Base-by-base conservation (phyloP, 2,113 vertebrate genomes). In the Tringa solitaria region DNA sequence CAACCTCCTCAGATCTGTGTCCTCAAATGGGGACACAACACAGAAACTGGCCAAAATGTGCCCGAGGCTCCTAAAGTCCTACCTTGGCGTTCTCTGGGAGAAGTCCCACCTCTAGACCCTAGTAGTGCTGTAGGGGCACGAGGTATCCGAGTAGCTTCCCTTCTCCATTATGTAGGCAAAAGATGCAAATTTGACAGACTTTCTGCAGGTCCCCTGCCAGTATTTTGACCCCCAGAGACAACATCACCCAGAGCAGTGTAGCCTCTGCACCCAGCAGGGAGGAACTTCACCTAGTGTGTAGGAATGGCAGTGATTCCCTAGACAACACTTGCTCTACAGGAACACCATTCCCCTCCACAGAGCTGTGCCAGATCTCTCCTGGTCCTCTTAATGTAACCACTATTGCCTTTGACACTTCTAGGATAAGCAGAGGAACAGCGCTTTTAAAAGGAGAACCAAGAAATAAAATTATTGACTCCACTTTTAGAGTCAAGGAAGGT, bases 401-500 rank as follows among this genome's bases (percentile, higher is more conserved):
- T 20, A 23, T 9, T 37, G 45, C 59, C 45, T 90, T 73, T 83
- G 48, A 56, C 37, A 46, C 3, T 1, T 18, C 12, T 9, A n/a
- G 8, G 50, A 51, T 22, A 84, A 93, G 80, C 51, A 78, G 84
- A 89, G 68, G 63, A 94, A 76, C 56, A 84, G 12, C 1, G 5
- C 4, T 77, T 54, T 82, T 39, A 87, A 96, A 97, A 95, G 3
- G 3, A 84, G 95, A 95, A 96, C 48, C 48, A 86, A 81, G 46
- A 93, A 90, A 70, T 57, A 68, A 80, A 96, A 82, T 24, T 86
- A 93, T 61, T 91, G 87, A 94, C 81, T 96, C 46, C 12, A 51
- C 51, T 33, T 73, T 50, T 41, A 73, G 9, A 87, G n/a, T 12
- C n/a, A 60, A 84, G 76, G 51, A 41, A 93, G 73, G 0, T 1